Conservation (phyloP, 2,888 invertebrate genomes). For the Conus canariensis region DNA sequence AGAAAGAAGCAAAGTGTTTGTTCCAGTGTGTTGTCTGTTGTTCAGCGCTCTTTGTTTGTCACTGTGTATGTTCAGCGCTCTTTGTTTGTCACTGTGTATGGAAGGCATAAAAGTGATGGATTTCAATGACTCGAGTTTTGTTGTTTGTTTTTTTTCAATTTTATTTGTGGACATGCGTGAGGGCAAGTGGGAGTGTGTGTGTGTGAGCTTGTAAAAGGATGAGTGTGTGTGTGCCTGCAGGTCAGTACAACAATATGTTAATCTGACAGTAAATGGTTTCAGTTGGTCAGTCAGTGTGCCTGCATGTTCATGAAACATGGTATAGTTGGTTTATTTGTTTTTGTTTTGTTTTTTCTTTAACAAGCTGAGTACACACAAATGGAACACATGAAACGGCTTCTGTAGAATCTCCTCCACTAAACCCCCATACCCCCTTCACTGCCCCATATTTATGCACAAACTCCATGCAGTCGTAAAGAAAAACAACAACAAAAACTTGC, state of each 20-base stretch:
- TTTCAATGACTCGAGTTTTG: not conserved
- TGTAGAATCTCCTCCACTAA: no score
- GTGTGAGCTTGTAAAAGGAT: not conserved
- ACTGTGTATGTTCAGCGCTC: not conserved
- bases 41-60: not conserved
- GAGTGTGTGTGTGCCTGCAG: not conserved
- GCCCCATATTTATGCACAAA: no score
- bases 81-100: not conserved
- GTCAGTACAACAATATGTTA: not conserved
- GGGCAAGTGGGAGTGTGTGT: not conserved
- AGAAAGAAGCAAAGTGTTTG: not conserved
- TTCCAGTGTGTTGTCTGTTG: not conserved
- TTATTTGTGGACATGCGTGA: not conserved
- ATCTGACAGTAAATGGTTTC: no score
- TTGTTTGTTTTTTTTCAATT: not conserved
- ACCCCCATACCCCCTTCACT: no score
- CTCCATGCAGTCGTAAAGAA: no score
- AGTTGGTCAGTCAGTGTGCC: no score
- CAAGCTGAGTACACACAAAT: no score
- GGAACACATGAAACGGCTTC: no score
- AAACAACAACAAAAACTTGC: no score
- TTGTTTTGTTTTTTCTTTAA: no score
- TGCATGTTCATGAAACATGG: no score
- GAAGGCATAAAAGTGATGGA: constrained; percentile 10
- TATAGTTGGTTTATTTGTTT: no score